phyloP scores from a whole-genome alignment of 2,113 vertebrate genomes.

The Erythrolamprus reginae region DNA sequence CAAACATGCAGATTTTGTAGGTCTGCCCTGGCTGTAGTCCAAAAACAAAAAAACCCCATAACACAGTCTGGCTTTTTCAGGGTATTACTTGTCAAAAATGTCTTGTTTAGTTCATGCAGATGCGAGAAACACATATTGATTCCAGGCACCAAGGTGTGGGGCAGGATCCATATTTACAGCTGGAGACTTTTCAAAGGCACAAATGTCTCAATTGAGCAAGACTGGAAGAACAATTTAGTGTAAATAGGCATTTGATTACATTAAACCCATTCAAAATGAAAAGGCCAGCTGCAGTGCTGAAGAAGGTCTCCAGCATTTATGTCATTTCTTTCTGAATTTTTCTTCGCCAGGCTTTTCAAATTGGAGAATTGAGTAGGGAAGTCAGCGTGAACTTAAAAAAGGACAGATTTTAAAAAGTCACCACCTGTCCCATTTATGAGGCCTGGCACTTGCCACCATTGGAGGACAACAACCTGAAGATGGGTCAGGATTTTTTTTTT shows the following conservation, averaged over 20 bases:
- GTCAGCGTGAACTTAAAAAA: neutral
- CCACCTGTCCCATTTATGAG: neutral
- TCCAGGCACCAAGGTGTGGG: neutral
- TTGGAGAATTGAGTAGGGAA: neutral
- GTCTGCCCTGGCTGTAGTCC: rapidly evolving
- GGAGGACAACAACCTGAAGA: neutral
- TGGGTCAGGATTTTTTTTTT: neutral
- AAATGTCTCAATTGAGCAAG: neutral
- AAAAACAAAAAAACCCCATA: neutral
- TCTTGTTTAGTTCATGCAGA: neutral
- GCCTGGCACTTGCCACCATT: neutral
- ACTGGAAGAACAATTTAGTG: neutral
- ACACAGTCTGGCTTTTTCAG: neutral
- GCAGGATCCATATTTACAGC: neutral
- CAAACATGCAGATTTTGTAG: neutral
- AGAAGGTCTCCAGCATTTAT: slow-evolving; percentile 26
- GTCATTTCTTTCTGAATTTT: neutral
- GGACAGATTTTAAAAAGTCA: rapidly evolving
- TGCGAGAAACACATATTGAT: neutral
- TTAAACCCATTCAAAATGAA: neutral
- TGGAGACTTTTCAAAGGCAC: slow-evolving; percentile 23
- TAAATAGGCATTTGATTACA: neutral
- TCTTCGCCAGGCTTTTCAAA: neutral
- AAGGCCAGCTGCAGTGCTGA: slow-evolving; percentile 10
- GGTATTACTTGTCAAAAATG: neutral